phyloP scores from a whole-genome alignment of 1,140 invertebrate genomes.

The Leptopilina boulardi region DNA sequence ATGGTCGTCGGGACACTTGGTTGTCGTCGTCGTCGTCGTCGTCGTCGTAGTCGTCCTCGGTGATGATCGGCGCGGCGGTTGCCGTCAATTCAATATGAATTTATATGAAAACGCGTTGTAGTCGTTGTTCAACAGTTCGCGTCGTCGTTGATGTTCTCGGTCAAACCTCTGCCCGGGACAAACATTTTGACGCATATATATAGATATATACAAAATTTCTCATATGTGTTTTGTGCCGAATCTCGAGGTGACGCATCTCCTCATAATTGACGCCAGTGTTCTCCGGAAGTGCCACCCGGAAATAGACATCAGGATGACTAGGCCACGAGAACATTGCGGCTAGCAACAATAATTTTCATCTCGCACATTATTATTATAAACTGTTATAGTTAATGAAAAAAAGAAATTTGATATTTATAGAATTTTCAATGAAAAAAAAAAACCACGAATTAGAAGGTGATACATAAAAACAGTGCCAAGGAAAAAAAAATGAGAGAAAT shows the following conservation, averaged over 20 bases:
- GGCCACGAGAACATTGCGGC: background rate
- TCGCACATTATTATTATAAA: too few species aligned
- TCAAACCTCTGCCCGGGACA: conserved; percentile 38
- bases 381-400: too few species aligned
- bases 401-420: too few species aligned
- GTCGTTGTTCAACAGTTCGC: conserved; percentile 43
- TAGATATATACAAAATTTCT: background rate
- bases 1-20: conserved; percentile 68
- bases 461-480: too few species aligned
- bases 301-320: conserved; percentile 11
- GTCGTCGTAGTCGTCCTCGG: conserved; percentile 67
- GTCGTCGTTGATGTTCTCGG: conserved; percentile 20
- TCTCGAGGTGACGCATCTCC: background rate
- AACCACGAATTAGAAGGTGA: too few species aligned
- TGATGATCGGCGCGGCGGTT: conserved; percentile 58
- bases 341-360: background rate
- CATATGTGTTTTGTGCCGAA: background rate
- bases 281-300: conserved; percentile 21
- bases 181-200: conserved; percentile 37
- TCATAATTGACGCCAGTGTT: background rate
- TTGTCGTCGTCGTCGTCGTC: conserved; percentile 51
- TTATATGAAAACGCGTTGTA: conserved; percentile 49
- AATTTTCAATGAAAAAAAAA: too few species aligned
- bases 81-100: conserved; percentile 58
- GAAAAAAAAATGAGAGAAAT: too few species aligned